phyloP scores from a whole-genome alignment of 2,888 invertebrate genomes.

The Apomyelois bistriatella region DNA sequence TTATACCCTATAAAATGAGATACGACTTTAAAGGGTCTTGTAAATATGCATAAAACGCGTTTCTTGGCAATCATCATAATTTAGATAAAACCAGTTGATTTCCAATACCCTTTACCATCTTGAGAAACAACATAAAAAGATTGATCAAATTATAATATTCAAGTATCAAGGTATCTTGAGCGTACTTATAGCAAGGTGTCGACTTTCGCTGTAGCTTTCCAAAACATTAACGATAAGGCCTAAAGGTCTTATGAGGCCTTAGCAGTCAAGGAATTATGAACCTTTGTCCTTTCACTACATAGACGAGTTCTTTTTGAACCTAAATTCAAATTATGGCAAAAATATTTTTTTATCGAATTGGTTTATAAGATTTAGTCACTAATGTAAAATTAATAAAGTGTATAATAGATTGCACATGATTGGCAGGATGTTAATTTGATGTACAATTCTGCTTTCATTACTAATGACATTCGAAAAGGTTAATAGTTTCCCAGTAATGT shows the following conservation, averaged over 20 bases:
- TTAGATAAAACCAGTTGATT: constrained; percentile 5
- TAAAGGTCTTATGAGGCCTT: constrained; percentile 17
- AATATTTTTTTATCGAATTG: background rate
- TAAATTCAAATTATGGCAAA: background rate
- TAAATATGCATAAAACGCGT: background rate
- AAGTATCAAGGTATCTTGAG: constrained; percentile 57
- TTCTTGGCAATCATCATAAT: background rate
- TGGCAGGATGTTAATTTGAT: constrained; percentile 29
- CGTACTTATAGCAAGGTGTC: constrained; percentile 49
- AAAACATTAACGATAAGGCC: constrained; percentile 45
- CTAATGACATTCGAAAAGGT: constrained; percentile 49
- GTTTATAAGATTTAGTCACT: constrained; percentile 18
- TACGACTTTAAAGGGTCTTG: background rate
- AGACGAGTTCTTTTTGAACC: background rate
- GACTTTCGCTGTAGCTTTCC: constrained; percentile 76
- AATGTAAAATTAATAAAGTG: constrained; percentile 16
- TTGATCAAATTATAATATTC: constrained; percentile 30
- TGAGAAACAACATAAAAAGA: constrained; percentile 9
- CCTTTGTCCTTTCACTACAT: constrained; percentile 30
- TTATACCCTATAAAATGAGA: background rate
- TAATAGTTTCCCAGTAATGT: constrained; percentile 35
- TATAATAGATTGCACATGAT: constrained; percentile 16
- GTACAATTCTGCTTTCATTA: constrained; percentile 48
- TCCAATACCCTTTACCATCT: constrained; percentile 8
- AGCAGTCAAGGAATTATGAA: constrained; percentile 35